A percentile compares a stretch with the other conserved stretches of the same genome.
Evolutionary conservation across 2,113 vertebrate genomes (phyloP).

Genomic region (Coracopsis vasa): DNA sequence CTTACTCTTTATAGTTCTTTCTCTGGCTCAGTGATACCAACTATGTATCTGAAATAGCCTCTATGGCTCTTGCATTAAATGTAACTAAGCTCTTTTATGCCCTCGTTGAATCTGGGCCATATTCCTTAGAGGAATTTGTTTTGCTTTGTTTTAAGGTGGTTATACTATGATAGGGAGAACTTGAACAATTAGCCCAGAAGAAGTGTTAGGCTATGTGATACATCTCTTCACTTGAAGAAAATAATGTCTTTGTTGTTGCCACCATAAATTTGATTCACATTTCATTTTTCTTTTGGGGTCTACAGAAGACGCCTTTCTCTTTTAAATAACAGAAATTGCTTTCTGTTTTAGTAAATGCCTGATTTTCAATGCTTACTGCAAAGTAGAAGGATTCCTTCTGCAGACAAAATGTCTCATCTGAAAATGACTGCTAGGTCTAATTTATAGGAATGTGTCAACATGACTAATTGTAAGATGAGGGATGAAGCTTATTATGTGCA

Average conservation of each 20-base stretch:
- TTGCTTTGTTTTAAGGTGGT: constrained; percentile 19
- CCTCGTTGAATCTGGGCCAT: background rate
- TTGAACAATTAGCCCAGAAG: constrained; percentile 38
- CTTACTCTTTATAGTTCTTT: background rate
- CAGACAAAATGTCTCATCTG: constrained; percentile 33
- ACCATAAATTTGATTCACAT: constrained; percentile 32
- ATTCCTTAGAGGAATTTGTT: constrained; percentile 31
- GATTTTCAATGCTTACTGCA: background rate
- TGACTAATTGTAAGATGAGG: constrained; percentile 62
- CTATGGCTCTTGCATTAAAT: background rate
- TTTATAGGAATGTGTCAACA: constrained; percentile 57
- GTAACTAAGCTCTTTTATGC: background rate
- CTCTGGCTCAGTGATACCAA: background rate
- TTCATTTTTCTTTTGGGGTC: constrained; percentile 25
- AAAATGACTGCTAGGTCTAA: constrained; percentile 22
- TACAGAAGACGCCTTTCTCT: constrained; percentile 14
- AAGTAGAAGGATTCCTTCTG: constrained; percentile 29
- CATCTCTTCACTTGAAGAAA: background rate
- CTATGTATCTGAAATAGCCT: background rate
- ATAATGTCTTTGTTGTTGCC: background rate
- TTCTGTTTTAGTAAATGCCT: background rate
- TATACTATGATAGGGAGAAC: background rate
- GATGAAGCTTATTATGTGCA: constrained; percentile 33
- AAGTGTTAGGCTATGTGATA: background rate
- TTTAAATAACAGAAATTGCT: background rate